A percentile compares a stretch with the other conserved stretches of the same genome.
Evolutionary conservation across 2,888 invertebrate genomes (phyloP).

Genomic region (Erebia epiphron): DNA sequence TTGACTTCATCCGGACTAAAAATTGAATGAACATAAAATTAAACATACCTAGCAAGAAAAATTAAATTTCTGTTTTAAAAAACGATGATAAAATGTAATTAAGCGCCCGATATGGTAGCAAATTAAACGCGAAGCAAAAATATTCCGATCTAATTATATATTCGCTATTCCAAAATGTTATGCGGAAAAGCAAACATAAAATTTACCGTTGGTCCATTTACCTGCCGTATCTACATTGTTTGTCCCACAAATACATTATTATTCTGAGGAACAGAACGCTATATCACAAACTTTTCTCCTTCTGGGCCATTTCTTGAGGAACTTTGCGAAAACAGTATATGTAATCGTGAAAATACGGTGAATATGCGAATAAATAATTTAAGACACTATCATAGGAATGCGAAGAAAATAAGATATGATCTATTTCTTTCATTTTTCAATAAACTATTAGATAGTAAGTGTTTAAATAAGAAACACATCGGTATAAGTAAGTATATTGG

Average conservation of each 20-base stretch:
- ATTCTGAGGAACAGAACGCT: conserved; percentile 33
- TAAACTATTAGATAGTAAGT: neutral
- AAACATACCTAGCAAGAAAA: neutral
- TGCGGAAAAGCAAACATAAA: conserved; percentile 27
- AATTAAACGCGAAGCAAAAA: conserved; percentile 10
- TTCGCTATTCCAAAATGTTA: conserved; percentile 19
- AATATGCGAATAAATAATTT: conserved; percentile 38
- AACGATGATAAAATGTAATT: conserved; percentile 18
- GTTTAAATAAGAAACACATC: neutral
- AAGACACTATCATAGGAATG: conserved; percentile 71
- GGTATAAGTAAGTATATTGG: too few relatives aligned
- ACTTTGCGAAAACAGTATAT: conserved; percentile 40
- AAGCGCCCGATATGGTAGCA: conserved; percentile 8
- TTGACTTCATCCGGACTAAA: neutral
- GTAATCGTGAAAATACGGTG: conserved; percentile 32
- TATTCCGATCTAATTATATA: neutral
- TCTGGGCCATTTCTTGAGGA: conserved; percentile 38
- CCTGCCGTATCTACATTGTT: conserved; percentile 36
- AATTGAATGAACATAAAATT: conserved; percentile 3
- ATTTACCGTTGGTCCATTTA: conserved; percentile 35
- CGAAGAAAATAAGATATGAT: conserved; percentile 37
- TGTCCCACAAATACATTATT: conserved; percentile 35
- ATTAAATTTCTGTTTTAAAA: conserved; percentile 8
- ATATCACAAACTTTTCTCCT: conserved; percentile 40
- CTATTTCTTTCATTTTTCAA: neutral